phyloP scores from a whole-genome alignment of 2,113 vertebrate genomes.

The Lampris megalopsis region DNA sequence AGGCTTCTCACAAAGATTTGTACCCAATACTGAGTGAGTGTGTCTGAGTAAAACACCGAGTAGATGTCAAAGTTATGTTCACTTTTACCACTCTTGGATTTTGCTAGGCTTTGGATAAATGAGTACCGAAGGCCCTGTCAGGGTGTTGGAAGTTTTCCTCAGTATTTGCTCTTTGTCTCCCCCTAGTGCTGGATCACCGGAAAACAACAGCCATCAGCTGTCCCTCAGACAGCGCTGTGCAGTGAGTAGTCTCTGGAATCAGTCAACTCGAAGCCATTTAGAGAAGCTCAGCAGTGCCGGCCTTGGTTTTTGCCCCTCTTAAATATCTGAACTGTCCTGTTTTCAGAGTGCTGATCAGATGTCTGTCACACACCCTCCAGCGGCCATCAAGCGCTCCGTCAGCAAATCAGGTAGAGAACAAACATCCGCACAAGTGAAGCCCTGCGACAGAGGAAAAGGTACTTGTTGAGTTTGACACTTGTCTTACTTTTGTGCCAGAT shows the following conservation, averaged over 20 bases:
- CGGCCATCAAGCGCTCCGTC: conserved; percentile 62
- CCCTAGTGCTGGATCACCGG: conserved; percentile 77
- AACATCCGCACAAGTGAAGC: neutral
- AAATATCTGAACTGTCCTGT: neutral
- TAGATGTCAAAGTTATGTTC: neutral
- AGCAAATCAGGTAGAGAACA: conserved; percentile 72
- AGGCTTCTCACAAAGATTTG: conserved; percentile 31
- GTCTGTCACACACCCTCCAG: conserved; percentile 12
- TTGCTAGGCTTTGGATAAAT: neutral
- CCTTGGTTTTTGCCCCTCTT: neutral
- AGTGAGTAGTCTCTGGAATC: conserved; percentile 58
- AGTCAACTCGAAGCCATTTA: too few species aligned
- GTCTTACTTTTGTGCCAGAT: conserved; percentile 39
- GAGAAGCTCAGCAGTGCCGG: too few species aligned
- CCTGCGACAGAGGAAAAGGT: neutral
- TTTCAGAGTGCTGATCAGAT: conserved; percentile 79
- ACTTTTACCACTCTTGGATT: neutral
- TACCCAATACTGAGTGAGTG: neutral
- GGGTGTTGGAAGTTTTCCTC: neutral
- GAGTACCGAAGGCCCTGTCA: neutral
- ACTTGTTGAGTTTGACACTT: neutral
- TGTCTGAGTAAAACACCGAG: neutral
- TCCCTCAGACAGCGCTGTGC: conserved; percentile 72
- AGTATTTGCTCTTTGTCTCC: conserved; percentile 61
- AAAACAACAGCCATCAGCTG: conserved; percentile 55